phyloP scores from a whole-genome alignment of 1,140 invertebrate species.

The Drosophila nasuta region DNA sequence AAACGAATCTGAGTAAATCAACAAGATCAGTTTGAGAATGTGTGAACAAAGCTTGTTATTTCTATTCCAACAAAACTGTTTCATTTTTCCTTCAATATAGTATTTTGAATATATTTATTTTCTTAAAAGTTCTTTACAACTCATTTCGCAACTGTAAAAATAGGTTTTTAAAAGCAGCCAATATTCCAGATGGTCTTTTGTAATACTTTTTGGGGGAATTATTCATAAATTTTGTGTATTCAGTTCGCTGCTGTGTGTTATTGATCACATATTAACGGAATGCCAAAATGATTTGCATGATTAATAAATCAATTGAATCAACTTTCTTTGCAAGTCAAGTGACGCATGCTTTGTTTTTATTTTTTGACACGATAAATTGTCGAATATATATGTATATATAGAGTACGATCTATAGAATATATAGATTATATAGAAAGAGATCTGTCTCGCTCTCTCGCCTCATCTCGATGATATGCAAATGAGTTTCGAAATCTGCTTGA shows the following conservation, averaged over 20 bases:
- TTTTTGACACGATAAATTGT: not conserved
- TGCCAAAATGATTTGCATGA: slow-evolving; percentile 40
- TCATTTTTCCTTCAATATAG: not conserved
- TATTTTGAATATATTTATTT: not conserved
- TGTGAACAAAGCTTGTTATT: no score
- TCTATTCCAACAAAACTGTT: no score
- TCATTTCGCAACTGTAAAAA: not conserved
- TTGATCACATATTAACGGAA: slow-evolving; percentile 16
- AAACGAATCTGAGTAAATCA: no score
- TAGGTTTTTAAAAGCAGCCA: not conserved
- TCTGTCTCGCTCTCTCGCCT: not conserved
- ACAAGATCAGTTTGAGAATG: no score
- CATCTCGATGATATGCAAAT: slow-evolving; percentile 51
- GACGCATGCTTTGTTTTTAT: slow-evolving; percentile 1
- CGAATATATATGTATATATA: slow-evolving; percentile 1
- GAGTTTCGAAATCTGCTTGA: slow-evolving; percentile 2
- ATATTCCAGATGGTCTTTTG: slow-evolving; percentile 8
- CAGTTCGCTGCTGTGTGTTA: slow-evolving; percentile 7
- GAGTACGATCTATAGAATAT: slow-evolving; percentile 1
- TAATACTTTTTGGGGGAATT: slow-evolving; percentile 31
- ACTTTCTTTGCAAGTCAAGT: slow-evolving; percentile 5
- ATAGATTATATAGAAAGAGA: not conserved
- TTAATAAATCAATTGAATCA: slow-evolving; percentile 20
- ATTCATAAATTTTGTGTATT: slow-evolving; percentile 24
- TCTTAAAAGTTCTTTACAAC: not conserved